Evolutionary conservation across 2,113 vertebrate genomes (phyloP).

Genomic region (Gnathonemus longibarbis): DNA sequence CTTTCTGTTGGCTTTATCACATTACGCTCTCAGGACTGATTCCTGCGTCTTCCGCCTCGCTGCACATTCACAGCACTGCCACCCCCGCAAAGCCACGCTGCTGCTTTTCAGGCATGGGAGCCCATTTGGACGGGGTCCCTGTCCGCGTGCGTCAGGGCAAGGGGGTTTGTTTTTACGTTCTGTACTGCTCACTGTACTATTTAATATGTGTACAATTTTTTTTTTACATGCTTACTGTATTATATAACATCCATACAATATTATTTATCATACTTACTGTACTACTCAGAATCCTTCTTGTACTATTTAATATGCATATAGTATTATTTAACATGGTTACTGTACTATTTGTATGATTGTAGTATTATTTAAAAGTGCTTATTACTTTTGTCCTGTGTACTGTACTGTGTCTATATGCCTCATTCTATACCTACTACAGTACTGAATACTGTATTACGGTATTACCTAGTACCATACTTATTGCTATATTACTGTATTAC

Average conservation of each 20-base stretch:
- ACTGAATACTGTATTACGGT: not conserved
- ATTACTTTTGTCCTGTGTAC: not conserved
- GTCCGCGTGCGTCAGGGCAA: not conserved
- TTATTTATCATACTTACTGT: not conserved
- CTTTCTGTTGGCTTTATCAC: not conserved
- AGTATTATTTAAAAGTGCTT: not conserved
- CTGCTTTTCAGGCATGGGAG: not conserved
- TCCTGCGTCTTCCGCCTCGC: not conserved
- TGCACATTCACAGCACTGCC: not conserved
- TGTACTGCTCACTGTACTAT: not conserved
- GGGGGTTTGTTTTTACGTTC: not conserved
- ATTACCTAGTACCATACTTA: not conserved
- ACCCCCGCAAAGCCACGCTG: not conserved
- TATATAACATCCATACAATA: not conserved
- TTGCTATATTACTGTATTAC: not conserved
- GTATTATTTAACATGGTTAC: not conserved
- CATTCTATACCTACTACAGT: not conserved
- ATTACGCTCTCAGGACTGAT: not conserved
- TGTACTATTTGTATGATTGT: not conserved
- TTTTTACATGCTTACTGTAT: not conserved
- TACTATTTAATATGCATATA: not conserved
- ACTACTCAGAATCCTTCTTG: not conserved
- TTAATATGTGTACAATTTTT: not conserved
- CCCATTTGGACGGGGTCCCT: not conserved
- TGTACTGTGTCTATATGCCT: not conserved